phyloP scores from a whole-genome alignment of 2,888 invertebrate genomes.

The Lissonota sp. region DNA sequence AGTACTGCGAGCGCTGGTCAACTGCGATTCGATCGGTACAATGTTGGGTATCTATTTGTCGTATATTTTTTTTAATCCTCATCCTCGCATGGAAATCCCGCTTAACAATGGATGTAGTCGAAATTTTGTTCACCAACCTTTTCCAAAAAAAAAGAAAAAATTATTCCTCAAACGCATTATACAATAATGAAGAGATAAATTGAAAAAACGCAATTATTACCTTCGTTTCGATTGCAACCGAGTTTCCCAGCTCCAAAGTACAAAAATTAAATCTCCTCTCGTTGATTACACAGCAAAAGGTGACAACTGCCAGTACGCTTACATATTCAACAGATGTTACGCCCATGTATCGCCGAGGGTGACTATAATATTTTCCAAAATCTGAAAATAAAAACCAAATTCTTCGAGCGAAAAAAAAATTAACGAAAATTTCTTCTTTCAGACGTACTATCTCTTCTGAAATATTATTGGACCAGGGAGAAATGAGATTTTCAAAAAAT shows the following conservation, averaged over 20 bases:
- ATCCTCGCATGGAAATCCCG: background rate
- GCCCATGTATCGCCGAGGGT: slow-evolving; percentile 77
- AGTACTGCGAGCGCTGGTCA: slow-evolving; percentile 76
- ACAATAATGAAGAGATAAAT: background rate
- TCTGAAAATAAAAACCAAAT: background rate
- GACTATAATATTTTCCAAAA: slow-evolving; percentile 55
- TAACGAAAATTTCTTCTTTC: slow-evolving; percentile 57
- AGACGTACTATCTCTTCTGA: slow-evolving; percentile 79
- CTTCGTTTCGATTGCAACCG: background rate
- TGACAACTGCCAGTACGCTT: slow-evolving; percentile 81
- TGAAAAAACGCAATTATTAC: background rate
- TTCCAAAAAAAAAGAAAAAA: background rate
- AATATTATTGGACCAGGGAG: slow-evolving; percentile 11
- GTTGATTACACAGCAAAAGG: slow-evolving; percentile 74
- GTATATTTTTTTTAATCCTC: slow-evolving; percentile 50
- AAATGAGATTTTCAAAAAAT: slow-evolving; percentile 18
- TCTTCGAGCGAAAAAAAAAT: background rate
- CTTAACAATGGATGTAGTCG: slow-evolving; percentile 44
- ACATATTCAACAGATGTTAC: slow-evolving; percentile 81
- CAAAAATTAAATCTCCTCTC: no score
- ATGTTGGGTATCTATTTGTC: slow-evolving; percentile 75
- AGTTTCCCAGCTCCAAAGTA: no score
- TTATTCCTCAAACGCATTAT: background rate
- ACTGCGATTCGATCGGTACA: slow-evolving; percentile 80
- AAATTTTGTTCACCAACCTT: slow-evolving; percentile 20